Conservation (phyloP, 1,140 invertebrate species). For the Pseudomyrmex concolor region DNA sequence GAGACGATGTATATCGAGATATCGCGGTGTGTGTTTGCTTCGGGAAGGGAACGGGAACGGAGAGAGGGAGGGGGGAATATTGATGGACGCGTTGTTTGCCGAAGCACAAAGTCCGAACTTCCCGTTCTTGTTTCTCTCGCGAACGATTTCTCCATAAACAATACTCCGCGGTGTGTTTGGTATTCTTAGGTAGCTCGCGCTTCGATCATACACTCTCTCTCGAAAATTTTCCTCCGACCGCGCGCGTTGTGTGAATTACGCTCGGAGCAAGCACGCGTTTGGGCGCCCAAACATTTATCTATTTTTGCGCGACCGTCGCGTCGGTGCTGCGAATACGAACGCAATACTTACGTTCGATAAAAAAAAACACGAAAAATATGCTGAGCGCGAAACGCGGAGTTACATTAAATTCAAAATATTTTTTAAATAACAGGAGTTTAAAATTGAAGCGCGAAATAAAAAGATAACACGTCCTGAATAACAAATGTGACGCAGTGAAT, state of each 20-base stretch:
- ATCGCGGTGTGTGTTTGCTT: too few relatives aligned
- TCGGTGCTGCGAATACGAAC: background rate
- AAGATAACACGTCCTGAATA: background rate
- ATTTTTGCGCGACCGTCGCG: slow-evolving; percentile 20
- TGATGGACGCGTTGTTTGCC: slow-evolving; percentile 36
- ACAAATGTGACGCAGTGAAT: too few relatives aligned
- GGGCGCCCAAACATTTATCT: slow-evolving; percentile 27
- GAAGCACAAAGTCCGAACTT: background rate
- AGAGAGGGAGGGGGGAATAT: slow-evolving; percentile 8
- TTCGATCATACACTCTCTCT: slow-evolving; percentile 51
- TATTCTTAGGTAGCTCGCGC: slow-evolving; percentile 52
- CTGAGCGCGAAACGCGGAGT: background rate
- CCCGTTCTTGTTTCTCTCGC: slow-evolving; percentile 13
- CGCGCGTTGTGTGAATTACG: background rate
- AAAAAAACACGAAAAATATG: background rate
- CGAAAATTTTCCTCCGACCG: slow-evolving; percentile 31
- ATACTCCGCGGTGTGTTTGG: slow-evolving; percentile 49
- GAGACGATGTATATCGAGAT: too few relatives aligned
- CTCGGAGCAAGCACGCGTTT: background rate
- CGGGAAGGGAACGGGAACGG: too few relatives aligned
- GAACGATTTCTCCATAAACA: slow-evolving; percentile 56
- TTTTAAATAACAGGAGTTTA: background rate
- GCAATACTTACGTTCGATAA: background rate
- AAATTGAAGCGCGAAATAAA: background rate
- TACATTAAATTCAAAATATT: background rate